phyloP scores from a whole-genome alignment of 1,140 invertebrate genomes.

The Hermatobates lingyangjiaoensis region DNA sequence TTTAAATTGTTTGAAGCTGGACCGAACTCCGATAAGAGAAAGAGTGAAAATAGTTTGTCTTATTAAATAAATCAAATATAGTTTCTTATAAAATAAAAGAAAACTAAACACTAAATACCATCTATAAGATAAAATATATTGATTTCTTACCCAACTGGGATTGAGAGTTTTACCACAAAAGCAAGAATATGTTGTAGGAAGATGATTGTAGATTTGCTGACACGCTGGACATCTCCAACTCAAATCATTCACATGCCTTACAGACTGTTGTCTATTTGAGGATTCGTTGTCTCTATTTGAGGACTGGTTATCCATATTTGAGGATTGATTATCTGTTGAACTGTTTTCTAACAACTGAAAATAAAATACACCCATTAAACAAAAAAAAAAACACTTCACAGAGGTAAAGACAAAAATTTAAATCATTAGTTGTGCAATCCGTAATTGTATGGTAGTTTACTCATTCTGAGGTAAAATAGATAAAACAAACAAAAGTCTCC shows the following conservation, averaged over 20 bases:
- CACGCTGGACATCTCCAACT: conserved; percentile 88
- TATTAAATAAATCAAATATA: not conserved
- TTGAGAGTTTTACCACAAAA: conserved; percentile 59
- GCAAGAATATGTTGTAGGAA: conserved; percentile 57
- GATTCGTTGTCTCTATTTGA: too few relatives aligned
- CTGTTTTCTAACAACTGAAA: not conserved
- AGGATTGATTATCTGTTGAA: not conserved
- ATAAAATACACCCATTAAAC: not conserved
- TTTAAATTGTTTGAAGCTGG: not conserved
- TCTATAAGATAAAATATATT: not conserved
- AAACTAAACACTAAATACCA: not conserved
- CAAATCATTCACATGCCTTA: not conserved
- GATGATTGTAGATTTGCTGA: conserved; percentile 44
- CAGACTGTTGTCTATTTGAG: not conserved
- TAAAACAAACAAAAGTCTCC: too few relatives aligned
- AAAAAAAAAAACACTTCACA: not conserved
- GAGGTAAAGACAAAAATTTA: not conserved
- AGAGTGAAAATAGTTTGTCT: too few relatives aligned
- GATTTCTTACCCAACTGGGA: conserved; percentile 35
- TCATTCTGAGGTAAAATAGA: too few relatives aligned
- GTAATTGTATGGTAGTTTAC: too few relatives aligned
- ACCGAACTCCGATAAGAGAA: not conserved
- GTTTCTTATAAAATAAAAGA: not conserved
- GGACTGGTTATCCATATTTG: not conserved
- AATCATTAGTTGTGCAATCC: not conserved